phyloP scores from a whole-genome alignment of 1,140 invertebrate genomes.

The Pissodes strobi region DNA sequence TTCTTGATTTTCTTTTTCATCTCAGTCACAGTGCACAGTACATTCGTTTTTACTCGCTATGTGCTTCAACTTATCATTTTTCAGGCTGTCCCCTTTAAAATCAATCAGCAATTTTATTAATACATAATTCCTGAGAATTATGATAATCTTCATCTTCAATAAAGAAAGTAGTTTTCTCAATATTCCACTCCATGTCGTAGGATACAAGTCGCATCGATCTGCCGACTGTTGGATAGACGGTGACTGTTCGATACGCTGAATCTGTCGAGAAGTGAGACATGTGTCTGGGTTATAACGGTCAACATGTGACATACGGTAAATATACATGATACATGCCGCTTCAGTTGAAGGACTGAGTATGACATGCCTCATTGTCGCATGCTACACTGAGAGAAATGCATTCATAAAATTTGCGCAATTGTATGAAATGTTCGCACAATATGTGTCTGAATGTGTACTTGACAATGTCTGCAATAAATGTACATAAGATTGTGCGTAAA shows the following conservation, averaged over 20 bases:
- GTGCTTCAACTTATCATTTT: slow-evolving; percentile 22
- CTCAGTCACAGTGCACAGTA: too few species aligned
- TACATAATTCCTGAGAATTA: slow-evolving; percentile 15
- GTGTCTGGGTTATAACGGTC: slow-evolving; percentile 4
- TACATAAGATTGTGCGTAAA: too few species aligned
- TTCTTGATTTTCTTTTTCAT: too few species aligned
- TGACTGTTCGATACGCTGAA: not conserved
- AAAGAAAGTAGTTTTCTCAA: slow-evolving; percentile 9
- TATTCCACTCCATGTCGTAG: slow-evolving; percentile 16
- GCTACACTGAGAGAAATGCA: too few species aligned
- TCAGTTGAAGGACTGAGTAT: not conserved
- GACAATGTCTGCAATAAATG: too few species aligned
- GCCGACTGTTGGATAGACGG: not conserved
- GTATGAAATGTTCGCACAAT: too few species aligned
- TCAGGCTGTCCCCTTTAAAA: slow-evolving; percentile 9
- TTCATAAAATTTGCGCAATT: too few species aligned
- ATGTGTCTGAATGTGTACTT: too few species aligned
- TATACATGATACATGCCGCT: not conserved
- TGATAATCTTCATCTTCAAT: slow-evolving; percentile 20
- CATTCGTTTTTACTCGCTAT: too few species aligned
- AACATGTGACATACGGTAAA: not conserved
- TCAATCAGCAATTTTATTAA: slow-evolving; percentile 9
- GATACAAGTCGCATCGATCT: not conserved
- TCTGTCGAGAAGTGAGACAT: slow-evolving; percentile 10
- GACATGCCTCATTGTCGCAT: not conserved